phyloP scores from a whole-genome alignment of 2,797 vertebrate genomes.

The Chrysolophus pictus region DNA sequence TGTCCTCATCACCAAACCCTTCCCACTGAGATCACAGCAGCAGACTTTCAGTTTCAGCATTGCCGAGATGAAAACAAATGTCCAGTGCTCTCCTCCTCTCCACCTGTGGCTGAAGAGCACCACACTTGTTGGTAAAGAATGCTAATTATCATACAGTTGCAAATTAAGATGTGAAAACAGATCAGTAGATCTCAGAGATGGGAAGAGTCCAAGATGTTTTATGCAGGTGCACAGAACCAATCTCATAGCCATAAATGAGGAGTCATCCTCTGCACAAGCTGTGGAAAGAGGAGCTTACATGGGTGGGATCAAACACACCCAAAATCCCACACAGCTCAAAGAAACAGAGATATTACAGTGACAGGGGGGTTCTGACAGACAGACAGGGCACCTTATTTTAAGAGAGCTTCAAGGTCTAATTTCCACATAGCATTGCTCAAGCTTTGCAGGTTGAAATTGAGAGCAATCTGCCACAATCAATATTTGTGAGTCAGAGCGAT shows the following conservation, averaged over 20 bases:
- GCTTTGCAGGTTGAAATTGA: neutral
- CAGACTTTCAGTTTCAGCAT: neutral
- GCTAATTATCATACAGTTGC: neutral
- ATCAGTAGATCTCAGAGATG: neutral
- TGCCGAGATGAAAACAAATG: neutral
- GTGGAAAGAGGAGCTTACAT: neutral
- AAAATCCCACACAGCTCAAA: neutral
- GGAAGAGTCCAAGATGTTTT: neutral
- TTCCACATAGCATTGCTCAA: neutral
- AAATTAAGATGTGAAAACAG: neutral
- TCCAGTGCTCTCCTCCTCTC: neutral
- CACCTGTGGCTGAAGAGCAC: neutral
- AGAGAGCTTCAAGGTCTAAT: neutral
- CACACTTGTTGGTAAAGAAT: neutral
- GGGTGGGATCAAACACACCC: neutral
- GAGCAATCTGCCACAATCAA: neutral
- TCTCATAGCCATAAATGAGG: neutral
- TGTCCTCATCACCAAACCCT: neutral
- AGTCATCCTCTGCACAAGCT: neutral
- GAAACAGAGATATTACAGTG: neutral
- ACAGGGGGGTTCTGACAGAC: no score
- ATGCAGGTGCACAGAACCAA: neutral
- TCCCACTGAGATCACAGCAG: neutral
- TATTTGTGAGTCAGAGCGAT: accelerated
- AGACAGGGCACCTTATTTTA: neutral